These are phyloP conservation scores for Leucoraja erinaceus DNA, from an alignment of 2,113 vertebrate species.

Conservation along the genomic window DNA sequence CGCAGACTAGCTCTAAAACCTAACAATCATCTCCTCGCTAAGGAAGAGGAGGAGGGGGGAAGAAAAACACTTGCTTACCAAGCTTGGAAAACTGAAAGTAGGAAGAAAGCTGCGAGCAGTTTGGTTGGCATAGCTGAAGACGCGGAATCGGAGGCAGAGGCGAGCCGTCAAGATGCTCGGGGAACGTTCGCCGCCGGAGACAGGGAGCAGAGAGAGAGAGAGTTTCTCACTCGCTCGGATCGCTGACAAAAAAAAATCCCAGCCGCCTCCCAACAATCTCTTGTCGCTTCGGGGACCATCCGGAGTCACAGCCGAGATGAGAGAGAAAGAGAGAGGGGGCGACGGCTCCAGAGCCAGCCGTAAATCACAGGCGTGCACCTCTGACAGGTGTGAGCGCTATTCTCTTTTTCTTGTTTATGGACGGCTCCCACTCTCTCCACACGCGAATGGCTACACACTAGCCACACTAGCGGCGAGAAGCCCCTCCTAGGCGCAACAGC, in stretches of 20 bases:
- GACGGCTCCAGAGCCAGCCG: constrained; percentile 52
- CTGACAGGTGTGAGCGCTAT: constrained; percentile 43
- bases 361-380: constrained; percentile 42
- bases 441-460: constrained; percentile 39
- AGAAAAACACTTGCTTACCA: constrained; percentile 64
- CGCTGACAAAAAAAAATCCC: neutral
- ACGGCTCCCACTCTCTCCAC: constrained; percentile 42
- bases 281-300: constrained; percentile 40
- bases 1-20: too few species aligned
- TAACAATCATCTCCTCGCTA: too few species aligned
- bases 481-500: constrained; percentile 41
- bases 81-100: constrained; percentile 69
- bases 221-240: neutral
- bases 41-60: too few species aligned
- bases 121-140: constrained; percentile 67
- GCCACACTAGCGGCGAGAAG: constrained; percentile 43
- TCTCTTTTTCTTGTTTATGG: neutral
- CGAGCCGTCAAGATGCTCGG: constrained; percentile 45
- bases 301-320: constrained; percentile 34
- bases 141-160: constrained; percentile 43
- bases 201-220: neutral
- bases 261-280: constrained; percentile 30
- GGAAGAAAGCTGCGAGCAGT: constrained; percentile 61
- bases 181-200: neutral
- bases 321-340: constrained; percentile 40